Percentiles rank a stretch among this genome's conserved stretches.
phyloP scores from a whole-genome alignment of 2,888 invertebrate genomes.

The Odontothrips loti region DNA sequence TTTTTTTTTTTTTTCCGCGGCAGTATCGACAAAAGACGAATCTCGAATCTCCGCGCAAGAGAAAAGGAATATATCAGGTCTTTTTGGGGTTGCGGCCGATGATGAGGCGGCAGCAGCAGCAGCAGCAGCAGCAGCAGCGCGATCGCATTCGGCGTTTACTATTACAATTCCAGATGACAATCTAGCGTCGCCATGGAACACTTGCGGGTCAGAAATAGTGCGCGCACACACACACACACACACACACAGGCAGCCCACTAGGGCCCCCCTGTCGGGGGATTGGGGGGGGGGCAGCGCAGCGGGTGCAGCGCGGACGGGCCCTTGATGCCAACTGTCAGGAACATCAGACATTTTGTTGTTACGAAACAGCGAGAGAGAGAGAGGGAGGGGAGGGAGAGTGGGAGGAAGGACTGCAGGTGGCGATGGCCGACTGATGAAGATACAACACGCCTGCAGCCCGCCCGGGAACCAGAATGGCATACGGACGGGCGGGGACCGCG shows the following conservation, averaged over 20 bases:
- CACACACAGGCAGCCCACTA: not conserved
- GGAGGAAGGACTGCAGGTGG: too few relatives aligned
- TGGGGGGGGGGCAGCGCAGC: not conserved
- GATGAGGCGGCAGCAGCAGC: not conserved
- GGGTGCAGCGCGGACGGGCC: not conserved
- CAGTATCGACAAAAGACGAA: not conserved
- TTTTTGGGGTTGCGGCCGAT: too few relatives aligned
- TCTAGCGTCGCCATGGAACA: not conserved
- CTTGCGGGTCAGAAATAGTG: conserved; percentile 21
- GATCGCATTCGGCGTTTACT: not conserved
- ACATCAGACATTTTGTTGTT: conserved; percentile 24
- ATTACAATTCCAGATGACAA: not conserved
- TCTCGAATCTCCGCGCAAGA: too few relatives aligned
- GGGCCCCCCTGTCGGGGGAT: too few relatives aligned
- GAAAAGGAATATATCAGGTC: too few relatives aligned
- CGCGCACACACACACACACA: not conserved
- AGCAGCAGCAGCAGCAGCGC: too few relatives aligned
- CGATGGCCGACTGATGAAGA: not conserved
- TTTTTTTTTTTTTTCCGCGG: not conserved
- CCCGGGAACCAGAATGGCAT: too few relatives aligned
- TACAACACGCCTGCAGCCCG: not conserved
- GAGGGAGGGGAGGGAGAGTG: not conserved
- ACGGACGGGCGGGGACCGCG: too few relatives aligned
- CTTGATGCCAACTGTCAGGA: conserved; percentile 24
- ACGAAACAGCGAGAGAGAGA: conserved; percentile 7